A percentile compares a stretch with the other conserved stretches of the same genome.
Evolutionary conservation across 2,113 vertebrate genomes (phyloP).

Genomic region (Seriola dumerili): DNA sequence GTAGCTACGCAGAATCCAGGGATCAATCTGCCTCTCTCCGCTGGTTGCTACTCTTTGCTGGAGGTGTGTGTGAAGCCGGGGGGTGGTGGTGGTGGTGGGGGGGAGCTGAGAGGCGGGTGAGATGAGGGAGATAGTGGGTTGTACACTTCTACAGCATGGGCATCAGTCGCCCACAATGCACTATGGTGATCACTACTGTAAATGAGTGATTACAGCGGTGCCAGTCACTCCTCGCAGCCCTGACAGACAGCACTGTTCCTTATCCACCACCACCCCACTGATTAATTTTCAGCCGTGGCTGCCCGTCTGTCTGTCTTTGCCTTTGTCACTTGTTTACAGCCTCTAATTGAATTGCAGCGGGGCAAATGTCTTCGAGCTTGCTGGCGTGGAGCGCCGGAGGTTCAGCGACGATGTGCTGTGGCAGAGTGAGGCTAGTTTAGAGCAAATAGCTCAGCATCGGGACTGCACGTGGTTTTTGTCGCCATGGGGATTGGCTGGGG

Average conservation of each 20-base stretch:
- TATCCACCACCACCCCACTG: constrained; percentile 69
- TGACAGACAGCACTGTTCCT: constrained; percentile 70
- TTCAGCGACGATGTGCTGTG: constrained; percentile 51
- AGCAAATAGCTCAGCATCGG: constrained; percentile 56
- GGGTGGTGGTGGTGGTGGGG: constrained; percentile 2
- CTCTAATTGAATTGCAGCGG: constrained; percentile 81
- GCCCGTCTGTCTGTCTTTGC: constrained; percentile 66
- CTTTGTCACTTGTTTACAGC: constrained; percentile 79
- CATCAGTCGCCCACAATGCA: constrained; percentile 68
- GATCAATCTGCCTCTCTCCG: constrained; percentile 89
- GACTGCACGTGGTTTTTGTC: constrained; percentile 70
- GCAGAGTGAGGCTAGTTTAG: constrained; percentile 58
- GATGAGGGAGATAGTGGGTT: constrained; percentile 76
- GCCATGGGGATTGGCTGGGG: constrained; percentile 63
- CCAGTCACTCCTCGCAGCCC: constrained; percentile 68
- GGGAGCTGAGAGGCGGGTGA: constrained; percentile 22
- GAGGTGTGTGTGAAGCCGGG: constrained; percentile 75
- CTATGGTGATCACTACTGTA: constrained; percentile 78
- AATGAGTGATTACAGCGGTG: constrained; percentile 80
- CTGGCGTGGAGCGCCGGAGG: constrained; percentile 47
- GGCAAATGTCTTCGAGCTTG: constrained; percentile 67
- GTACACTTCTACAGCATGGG: constrained; percentile 78
- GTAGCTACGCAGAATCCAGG: constrained; percentile 90
- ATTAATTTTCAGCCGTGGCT: constrained; percentile 73
- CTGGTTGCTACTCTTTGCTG: constrained; percentile 85